A percentile compares a stretch with the other conserved stretches of the same genome.
phyloP scores from a whole-genome alignment of 2,113 vertebrate genomes.

The Aythya baeri region DNA sequence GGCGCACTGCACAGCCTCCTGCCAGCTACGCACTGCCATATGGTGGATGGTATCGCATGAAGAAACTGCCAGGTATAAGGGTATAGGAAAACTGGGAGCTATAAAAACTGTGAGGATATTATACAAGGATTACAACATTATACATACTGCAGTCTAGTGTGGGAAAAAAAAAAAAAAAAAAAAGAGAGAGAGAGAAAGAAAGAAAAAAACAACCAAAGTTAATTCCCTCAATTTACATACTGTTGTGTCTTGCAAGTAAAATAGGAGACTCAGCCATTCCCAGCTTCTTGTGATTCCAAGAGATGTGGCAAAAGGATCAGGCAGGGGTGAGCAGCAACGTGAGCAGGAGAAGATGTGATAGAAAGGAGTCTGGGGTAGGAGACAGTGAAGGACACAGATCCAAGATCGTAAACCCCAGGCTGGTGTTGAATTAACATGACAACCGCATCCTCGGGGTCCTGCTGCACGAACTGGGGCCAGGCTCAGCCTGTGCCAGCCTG shows the following conservation, averaged over 20 bases:
- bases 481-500: background rate
- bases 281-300: background rate
- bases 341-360: background rate
- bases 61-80: background rate
- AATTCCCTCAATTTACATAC: background rate
- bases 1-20: background rate
- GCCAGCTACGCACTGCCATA: background rate
- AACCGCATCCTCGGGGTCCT: background rate
- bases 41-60: background rate
- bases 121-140: background rate
- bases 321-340: background rate
- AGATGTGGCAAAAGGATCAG: background rate
- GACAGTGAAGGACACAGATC: background rate
- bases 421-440: background rate
- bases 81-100: background rate
- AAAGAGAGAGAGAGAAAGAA: background rate
- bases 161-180: background rate
- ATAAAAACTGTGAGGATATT: background rate
- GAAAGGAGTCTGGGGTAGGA: background rate
- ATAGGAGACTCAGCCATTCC: background rate
- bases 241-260: constrained; percentile 6
- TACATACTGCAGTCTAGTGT: background rate
- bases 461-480: background rate
- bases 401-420: background rate
- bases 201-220: background rate